These are phyloP conservation scores for Antechinus stuartii DNA, from an alignment of 2,113 vertebrate genomes.

Conservation along the genomic window DNA sequence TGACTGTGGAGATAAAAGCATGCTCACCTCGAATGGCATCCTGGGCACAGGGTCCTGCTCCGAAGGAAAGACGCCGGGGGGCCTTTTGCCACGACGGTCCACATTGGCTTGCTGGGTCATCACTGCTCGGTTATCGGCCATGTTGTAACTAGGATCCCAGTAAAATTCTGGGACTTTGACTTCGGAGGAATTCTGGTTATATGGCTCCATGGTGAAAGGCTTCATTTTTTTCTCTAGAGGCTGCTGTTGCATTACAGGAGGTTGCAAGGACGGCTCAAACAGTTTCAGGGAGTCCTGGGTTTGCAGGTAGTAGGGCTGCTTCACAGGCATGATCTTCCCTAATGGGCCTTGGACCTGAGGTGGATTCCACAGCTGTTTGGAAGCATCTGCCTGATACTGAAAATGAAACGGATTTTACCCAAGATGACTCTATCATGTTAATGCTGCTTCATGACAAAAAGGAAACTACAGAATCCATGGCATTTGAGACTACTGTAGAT, in stretches of 20 bases:
- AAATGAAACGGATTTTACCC: slow-evolving; percentile 52
- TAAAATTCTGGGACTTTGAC: slow-evolving; percentile 95
- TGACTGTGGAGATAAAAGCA: not conserved
- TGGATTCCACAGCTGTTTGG: slow-evolving; percentile 95
- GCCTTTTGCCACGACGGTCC: slow-evolving; percentile 90
- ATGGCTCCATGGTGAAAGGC: slow-evolving; percentile 92
- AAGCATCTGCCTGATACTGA: slow-evolving; percentile 92
- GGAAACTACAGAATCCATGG: not conserved
- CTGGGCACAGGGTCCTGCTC: slow-evolving; percentile 92
- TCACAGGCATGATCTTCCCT: slow-evolving; percentile 94
- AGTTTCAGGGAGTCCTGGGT: slow-evolving; percentile 93
- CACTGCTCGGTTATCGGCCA: slow-evolving; percentile 87
- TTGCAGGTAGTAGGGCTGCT: slow-evolving; percentile 92
- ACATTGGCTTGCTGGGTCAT: slow-evolving; percentile 85
- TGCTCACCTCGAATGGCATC: slow-evolving; percentile 92
- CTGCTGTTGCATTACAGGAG: slow-evolving; percentile 88
- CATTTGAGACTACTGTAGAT: not conserved
- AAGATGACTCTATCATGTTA: not conserved
- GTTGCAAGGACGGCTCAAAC: slow-evolving; percentile 91
- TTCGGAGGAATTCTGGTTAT: slow-evolving; percentile 90
- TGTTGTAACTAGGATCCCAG: slow-evolving; percentile 92
- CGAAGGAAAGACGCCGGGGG: slow-evolving; percentile 88
- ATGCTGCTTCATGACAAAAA: not conserved
- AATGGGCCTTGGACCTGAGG: slow-evolving; percentile 90
- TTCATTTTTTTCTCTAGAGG: slow-evolving; percentile 97